Evolutionary conservation across 2,888 invertebrate species (phyloP).

Genomic region (Melitaea athalia): DNA sequence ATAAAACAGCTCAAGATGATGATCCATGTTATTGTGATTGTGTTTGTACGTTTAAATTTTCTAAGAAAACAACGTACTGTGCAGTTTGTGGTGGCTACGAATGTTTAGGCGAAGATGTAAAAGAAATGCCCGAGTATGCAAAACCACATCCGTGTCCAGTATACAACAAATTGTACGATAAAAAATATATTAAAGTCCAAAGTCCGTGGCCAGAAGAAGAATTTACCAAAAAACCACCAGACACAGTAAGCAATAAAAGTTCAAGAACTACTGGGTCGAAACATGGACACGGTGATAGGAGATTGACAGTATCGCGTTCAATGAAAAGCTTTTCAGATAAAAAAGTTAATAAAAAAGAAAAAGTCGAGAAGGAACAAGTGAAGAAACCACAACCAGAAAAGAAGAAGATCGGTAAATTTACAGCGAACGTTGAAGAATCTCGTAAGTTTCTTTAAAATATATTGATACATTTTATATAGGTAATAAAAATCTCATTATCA

Average conservation of each 20-base stretch:
- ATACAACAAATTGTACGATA: conserved; percentile 73
- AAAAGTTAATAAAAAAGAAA: conserved; percentile 47
- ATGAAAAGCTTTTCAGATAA: conserved; percentile 47
- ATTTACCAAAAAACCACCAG: conserved; percentile 42
- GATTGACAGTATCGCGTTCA: conserved; percentile 43
- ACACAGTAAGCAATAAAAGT: conserved; percentile 53
- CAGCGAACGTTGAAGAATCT: conserved; percentile 51
- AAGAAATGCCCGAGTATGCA: conserved; percentile 57
- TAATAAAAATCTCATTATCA: not conserved
- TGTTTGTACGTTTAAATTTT: conserved; percentile 66
- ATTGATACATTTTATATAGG: too few relatives aligned
- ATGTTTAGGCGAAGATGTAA: conserved; percentile 67
- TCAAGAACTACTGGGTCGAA: conserved; percentile 47
- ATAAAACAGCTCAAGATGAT: conserved; percentile 43
- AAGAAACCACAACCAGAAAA: conserved; percentile 49
- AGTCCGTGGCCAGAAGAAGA: conserved; percentile 67
- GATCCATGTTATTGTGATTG: conserved; percentile 74
- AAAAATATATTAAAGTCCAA: conserved; percentile 55
- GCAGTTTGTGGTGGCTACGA: conserved; percentile 73
- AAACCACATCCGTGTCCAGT: conserved; percentile 74
- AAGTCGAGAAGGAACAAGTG: conserved; percentile 44
- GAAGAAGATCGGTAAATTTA: conserved; percentile 60
- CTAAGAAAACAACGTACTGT: conserved; percentile 71
- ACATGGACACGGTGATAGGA: conserved; percentile 38
- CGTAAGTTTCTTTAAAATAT: conserved; percentile 45